Base-by-base conservation (phyloP, 2,888 invertebrate genomes). In the Parelbella ahira region DNA sequence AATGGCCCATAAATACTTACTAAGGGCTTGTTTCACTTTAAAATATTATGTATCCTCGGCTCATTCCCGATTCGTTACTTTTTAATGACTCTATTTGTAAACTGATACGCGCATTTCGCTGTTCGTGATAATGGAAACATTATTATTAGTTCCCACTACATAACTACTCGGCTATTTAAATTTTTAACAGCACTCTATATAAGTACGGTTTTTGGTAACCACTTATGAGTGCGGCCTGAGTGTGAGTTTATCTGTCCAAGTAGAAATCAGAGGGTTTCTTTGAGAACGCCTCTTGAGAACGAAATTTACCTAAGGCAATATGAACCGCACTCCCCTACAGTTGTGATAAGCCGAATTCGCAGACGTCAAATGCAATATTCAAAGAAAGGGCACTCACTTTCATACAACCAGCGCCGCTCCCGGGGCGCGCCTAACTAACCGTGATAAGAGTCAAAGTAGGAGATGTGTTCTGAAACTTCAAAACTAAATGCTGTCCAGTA, bases 401-500 rank as follows among this genome's bases (percentile, higher is more conserved):
- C 60, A 63, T 68, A 68, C 56, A 64, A 62, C 60, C 57, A 47
- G 56, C 57, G 67, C 58, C 53, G 57, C 64, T 69, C 72, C 63
- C 65, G 58, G 50, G 63, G 60, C 68, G 70, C 58, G 68, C 49
- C 71, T 78, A 83, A 15, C 15, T 77, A 81, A 83, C 81, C 80
- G 77, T 78, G 76, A 75, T 75, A 69, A 74, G 63, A 75, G 64
- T 65, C 63, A 68, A 68, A 68, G 66, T 66, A 66, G 66, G 66
- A 68, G 63, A 65, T 63, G 43, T 47, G 51, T 46, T 63, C 62
- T 62, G 64, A 69, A 69, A 75, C 63, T 67, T 71, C 60, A 60
- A 64, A 72, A 74, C 72, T 72, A 72, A 70, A 63, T 63, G 60
- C 50, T 49, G 52, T 45, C 71, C 71, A 71, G 59, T 58, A 60